Evolutionary conservation across 2,888 invertebrate species (phyloP).

Genomic region (Phortica okadai): DNA sequence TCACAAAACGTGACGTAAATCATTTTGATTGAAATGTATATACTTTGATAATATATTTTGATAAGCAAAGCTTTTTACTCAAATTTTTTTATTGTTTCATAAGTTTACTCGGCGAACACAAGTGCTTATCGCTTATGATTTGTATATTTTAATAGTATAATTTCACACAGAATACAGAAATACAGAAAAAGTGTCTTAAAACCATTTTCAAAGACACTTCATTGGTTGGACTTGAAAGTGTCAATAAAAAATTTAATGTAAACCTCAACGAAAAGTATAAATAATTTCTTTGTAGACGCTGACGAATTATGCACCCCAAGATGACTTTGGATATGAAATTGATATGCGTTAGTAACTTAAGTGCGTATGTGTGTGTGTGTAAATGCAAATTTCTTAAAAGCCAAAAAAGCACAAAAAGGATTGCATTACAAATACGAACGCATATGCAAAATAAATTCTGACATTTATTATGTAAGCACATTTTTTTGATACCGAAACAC

Average conservation of each 20-base stretch:
- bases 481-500: neutral
- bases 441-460: conserved; percentile 5
- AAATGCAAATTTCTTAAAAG: conserved; percentile 30
- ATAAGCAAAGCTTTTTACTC: neutral
- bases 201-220: no score
- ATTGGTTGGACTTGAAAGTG: no score
- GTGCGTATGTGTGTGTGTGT: neutral
- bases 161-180: no score
- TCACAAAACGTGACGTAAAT: no score
- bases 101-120: neutral
- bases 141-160: no score
- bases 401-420: conserved; percentile 7
- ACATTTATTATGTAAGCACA: neutral
- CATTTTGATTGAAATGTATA: no score
- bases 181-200: no score
- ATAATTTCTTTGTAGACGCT: no score
- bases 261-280: no score
- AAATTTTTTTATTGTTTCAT: neutral
- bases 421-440: conserved; percentile 18
- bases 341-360: neutral
- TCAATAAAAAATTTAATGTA: no score
- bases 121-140: no score
- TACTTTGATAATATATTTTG: no score
- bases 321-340: neutral
- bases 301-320: neutral